Evolutionary conservation across 2,888 invertebrate genomes (phyloP).

Genomic region (Caenorhabditis wallacei): DNA sequence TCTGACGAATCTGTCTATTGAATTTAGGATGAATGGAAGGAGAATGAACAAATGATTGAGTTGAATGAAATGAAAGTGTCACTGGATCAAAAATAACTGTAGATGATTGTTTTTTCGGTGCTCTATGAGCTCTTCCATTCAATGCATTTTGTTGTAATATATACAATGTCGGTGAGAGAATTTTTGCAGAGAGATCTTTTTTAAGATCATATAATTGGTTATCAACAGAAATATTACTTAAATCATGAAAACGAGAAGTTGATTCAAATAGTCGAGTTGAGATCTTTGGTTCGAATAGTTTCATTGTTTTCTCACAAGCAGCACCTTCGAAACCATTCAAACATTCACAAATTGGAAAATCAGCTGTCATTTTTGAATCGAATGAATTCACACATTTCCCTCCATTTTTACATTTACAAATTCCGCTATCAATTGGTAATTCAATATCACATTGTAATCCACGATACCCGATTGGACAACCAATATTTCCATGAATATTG

Average conservation of each 20-base stretch:
- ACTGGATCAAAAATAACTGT: slow-evolving; percentile 29
- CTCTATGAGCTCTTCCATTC: slow-evolving; percentile 24
- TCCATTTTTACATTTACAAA: slow-evolving; percentile 40
- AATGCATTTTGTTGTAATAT: slow-evolving; percentile 23
- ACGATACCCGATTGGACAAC: slow-evolving; percentile 38
- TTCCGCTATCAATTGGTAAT: slow-evolving; percentile 11
- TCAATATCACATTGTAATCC: slow-evolving; percentile 32
- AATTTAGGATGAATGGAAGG: slow-evolving; percentile 1
- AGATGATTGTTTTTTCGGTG: slow-evolving; percentile 10
- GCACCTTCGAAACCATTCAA: slow-evolving; percentile 33
- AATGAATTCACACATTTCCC: slow-evolving; percentile 43
- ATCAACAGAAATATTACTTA: slow-evolving; percentile 29
- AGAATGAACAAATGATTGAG: slow-evolving; percentile 1
- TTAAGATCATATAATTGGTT: slow-evolving; percentile 22
- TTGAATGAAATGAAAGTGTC: slow-evolving; percentile 35
- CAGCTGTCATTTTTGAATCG: slow-evolving; percentile 5
- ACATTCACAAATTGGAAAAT: slow-evolving; percentile 38
- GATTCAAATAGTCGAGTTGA: slow-evolving; percentile 28
- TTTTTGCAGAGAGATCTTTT: slow-evolving; percentile 3
- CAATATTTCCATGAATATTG: slow-evolving; percentile 30
- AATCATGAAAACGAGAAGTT: slow-evolving; percentile 36
- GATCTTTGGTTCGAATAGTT: slow-evolving; percentile 22
- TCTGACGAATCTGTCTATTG: neutral
- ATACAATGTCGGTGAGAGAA: slow-evolving; percentile 11
- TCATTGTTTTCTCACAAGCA: slow-evolving; percentile 37